Percentiles rank a stretch among this genome's conserved stretches.
Evolutionary conservation across 2,888 invertebrate genomes (phyloP).

Genomic region (Meiosimyza platycephala): DNA sequence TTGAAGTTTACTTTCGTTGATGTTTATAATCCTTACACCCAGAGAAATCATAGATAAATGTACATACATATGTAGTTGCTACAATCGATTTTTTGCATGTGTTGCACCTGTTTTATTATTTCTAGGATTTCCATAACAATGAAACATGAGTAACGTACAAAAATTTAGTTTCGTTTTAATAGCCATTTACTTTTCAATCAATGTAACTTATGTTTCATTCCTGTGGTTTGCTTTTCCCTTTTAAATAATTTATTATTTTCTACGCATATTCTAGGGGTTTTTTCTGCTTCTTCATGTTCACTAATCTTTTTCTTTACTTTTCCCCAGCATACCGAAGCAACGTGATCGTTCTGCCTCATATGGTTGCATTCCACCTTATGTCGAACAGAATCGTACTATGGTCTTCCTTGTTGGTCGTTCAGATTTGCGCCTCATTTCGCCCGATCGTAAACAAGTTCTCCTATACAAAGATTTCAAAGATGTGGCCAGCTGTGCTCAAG

Average conservation of each 20-base stretch:
- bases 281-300: neutral
- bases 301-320: conserved; percentile 11
- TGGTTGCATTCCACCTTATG: conserved; percentile 71
- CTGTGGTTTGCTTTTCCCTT: neutral
- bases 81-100: too few relatives aligned
- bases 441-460: conserved; percentile 90
- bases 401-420: conserved; percentile 87
- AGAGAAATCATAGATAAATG: too few relatives aligned
- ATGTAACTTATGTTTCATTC: neutral
- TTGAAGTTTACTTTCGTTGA: conserved; percentile 31
- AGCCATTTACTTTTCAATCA: too few relatives aligned
- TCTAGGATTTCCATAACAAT: too few relatives aligned
- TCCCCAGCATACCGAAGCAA: conserved; percentile 61
- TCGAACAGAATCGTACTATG: conserved; percentile 92
- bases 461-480: conserved; percentile 90
- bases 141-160: too few relatives aligned
- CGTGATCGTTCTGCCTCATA: conserved; percentile 74
- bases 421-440: conserved; percentile 90
- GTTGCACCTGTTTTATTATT: too few relatives aligned
- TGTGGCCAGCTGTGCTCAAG: conserved; percentile 88
- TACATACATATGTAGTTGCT: too few relatives aligned
- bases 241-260: neutral
- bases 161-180: too few relatives aligned
- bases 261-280: neutral
- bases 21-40: neutral